phyloP scores from a whole-genome alignment of 2,113 vertebrate genomes.

The Anser cygnoides region DNA sequence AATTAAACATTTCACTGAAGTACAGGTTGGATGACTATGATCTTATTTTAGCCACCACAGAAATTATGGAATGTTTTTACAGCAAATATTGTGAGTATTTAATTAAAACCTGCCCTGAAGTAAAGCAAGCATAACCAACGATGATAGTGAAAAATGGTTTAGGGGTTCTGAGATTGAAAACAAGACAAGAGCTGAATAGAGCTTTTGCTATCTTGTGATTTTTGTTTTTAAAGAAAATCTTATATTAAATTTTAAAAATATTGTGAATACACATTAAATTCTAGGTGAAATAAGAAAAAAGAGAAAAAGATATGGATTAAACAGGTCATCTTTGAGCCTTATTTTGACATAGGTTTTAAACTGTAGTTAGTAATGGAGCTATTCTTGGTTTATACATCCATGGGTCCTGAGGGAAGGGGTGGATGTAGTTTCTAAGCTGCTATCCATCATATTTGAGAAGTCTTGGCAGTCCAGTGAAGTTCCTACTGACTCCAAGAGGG shows the following conservation, averaged over 20 bases:
- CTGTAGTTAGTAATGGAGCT: neutral
- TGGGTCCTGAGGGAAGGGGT: too few relatives aligned
- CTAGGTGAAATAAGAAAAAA: neutral
- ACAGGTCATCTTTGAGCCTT: neutral
- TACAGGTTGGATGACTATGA: constrained; percentile 35
- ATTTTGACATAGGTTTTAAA: neutral
- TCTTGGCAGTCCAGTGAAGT: too few relatives aligned
- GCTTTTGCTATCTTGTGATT: neutral
- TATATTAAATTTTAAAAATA: neutral
- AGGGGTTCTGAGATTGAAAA: neutral
- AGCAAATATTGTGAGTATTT: constrained; percentile 46
- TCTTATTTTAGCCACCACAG: constrained; percentile 46
- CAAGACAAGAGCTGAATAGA: neutral
- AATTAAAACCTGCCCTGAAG: constrained; percentile 38
- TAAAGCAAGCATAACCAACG: constrained; percentile 4
- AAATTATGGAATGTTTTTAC: constrained; percentile 52
- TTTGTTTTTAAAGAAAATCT: neutral
- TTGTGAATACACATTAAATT: neutral
- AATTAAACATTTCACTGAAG: constrained; percentile 63
- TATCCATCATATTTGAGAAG: too few relatives aligned
- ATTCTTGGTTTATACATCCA: neutral
- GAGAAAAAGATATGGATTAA: neutral
- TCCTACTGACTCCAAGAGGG: too few relatives aligned
- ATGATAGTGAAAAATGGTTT: neutral
- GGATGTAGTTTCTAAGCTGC: too few relatives aligned